These are phyloP conservation scores for Drosophila peninsularis DNA, from an alignment of 2,888 invertebrate species.

Conservation along the genomic window DNA sequence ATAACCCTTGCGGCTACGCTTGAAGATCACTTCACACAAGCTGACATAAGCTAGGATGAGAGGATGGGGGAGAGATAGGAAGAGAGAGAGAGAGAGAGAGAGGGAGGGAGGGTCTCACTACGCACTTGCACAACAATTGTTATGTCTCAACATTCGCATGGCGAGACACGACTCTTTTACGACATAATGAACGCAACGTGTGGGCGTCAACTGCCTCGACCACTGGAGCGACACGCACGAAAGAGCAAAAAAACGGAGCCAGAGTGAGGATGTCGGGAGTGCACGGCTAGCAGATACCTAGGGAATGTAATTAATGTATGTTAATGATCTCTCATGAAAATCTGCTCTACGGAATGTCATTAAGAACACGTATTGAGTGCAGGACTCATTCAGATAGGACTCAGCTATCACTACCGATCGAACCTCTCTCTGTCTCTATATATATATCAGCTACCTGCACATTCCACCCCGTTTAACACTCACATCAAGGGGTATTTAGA, in stretches of 20 bases:
- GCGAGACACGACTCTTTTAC: conserved; percentile 40
- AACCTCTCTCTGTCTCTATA: too few species aligned
- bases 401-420: not conserved
- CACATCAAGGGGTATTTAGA: not conserved
- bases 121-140: conserved; percentile 72
- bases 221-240: conserved; percentile 59
- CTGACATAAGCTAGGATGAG: conserved; percentile 33
- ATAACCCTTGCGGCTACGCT: conserved; percentile 57
- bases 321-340: too few species aligned
- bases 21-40: conserved; percentile 64
- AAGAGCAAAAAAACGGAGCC: not conserved
- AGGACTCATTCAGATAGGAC: not conserved
- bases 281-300: not conserved
- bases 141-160: conserved; percentile 66
- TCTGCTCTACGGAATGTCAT: too few species aligned
- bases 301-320: too few species aligned
- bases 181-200: conserved; percentile 74
- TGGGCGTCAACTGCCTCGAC: conserved; percentile 72
- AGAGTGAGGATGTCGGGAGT: not conserved
- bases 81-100: not conserved
- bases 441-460: not conserved
- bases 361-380: too few species aligned
- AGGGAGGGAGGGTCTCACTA: not conserved
- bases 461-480: too few species aligned
- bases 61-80: not conserved